A percentile compares a stretch with the other conserved stretches of the same genome.
Conservation (phyloP, 1,140 invertebrate species). For the Augochlora pura region DNA sequence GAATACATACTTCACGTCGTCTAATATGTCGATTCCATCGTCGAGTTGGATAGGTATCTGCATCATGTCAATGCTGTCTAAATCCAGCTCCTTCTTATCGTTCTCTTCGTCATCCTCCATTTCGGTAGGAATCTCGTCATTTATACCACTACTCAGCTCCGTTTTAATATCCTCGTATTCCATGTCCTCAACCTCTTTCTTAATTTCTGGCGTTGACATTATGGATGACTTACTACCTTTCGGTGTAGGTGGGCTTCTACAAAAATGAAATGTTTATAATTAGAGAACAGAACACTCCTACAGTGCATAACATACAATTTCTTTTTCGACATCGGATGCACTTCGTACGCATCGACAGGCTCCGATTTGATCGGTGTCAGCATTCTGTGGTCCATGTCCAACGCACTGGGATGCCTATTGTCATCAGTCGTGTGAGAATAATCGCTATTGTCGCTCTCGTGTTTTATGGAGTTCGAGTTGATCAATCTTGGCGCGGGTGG, state of each 20-base stretch:
- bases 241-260: conserved; percentile 63
- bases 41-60: conserved; percentile 84
- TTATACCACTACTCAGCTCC: conserved; percentile 63
- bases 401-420: conserved; percentile 65
- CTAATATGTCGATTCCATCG: conserved; percentile 82
- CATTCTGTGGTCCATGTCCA: conserved; percentile 66
- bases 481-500: conserved; percentile 59
- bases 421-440: conserved; percentile 73
- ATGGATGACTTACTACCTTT: conserved; percentile 62
- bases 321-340: conserved; percentile 63
- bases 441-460: conserved; percentile 73
- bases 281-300: not conserved
- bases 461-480: conserved; percentile 67
- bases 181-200: conserved; percentile 76
- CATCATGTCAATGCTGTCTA: conserved; percentile 85
- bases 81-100: conserved; percentile 79
- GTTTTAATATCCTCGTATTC: conserved; percentile 74
- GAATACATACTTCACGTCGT: conserved; percentile 79
- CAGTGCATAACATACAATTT: conserved; percentile 66
- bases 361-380: conserved; percentile 67
- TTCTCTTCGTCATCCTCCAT: conserved; percentile 70
- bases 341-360: conserved; percentile 69
- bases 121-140: conserved; percentile 62
- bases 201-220: conserved; percentile 68
- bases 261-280: conserved; percentile 15